Percentiles rank a stretch among this genome's conserved stretches.
These are phyloP conservation scores for Callorhinus ursinus DNA, from an alignment of 2,113 vertebrate genomes.

Conservation along the genomic window DNA sequence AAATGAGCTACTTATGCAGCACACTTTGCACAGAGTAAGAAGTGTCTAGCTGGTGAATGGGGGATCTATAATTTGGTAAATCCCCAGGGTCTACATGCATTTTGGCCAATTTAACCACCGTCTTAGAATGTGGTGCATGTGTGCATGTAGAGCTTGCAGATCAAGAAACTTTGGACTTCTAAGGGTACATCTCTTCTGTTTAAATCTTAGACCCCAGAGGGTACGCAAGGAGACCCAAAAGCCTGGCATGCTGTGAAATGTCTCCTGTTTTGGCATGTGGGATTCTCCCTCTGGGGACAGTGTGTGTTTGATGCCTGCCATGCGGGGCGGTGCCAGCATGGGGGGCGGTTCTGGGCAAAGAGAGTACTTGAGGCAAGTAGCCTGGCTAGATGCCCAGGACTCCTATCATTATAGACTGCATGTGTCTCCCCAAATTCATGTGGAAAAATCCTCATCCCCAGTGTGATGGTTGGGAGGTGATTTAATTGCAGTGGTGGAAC, in stretches of 20 bases:
- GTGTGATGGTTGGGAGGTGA: neutral
- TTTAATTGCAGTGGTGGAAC: neutral
- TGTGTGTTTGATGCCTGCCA: no score
- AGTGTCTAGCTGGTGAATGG: neutral
- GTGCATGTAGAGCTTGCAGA: neutral
- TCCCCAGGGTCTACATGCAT: neutral
- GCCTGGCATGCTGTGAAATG: neutral
- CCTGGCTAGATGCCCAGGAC: neutral
- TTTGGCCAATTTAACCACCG: neutral
- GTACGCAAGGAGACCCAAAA: neutral
- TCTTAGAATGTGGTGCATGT: neutral
- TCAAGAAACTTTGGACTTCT: neutral
- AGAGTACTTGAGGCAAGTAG: no score
- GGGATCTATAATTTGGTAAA: neutral
- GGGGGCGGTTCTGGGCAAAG: no score
- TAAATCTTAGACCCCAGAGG: neutral
- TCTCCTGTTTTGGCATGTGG: neutral
- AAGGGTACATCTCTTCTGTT: neutral
- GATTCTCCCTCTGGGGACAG: neutral
- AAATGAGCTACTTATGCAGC: neutral
- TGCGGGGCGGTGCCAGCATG: no score
- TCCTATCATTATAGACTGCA: neutral
- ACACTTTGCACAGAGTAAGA: neutral
- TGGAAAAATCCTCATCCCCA: neutral
- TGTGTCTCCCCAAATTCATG: neutral